Conservation (phyloP, 2,113 vertebrate species). For the Gobio gobio region DNA sequence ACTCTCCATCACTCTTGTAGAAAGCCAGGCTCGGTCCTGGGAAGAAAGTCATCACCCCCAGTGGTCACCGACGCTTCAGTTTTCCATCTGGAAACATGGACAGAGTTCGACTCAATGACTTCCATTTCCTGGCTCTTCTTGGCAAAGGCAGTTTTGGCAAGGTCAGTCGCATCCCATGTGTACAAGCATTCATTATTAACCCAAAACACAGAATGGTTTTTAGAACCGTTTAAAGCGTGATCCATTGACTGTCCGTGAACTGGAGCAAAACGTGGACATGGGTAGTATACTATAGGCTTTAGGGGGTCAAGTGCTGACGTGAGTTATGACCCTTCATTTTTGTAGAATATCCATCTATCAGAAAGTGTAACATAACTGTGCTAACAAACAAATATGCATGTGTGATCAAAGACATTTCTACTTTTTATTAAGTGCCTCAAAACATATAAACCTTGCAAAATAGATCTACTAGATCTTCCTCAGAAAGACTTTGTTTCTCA, state of each 20-base stretch:
- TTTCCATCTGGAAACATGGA: slow-evolving; percentile 89
- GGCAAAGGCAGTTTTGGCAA: slow-evolving; percentile 98
- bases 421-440: neutral
- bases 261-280: no score
- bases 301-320: no score
- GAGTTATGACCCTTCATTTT: no score
- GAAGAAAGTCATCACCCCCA: slow-evolving; percentile 90
- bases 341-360: neutral
- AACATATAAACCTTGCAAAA: neutral
- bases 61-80: slow-evolving; percentile 84
- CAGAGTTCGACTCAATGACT: slow-evolving; percentile 89
- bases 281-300: no score
- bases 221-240: no score
- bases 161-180: slow-evolving; percentile 69
- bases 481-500: neutral
- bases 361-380: neutral
- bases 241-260: no score
- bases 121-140: slow-evolving; percentile 95
- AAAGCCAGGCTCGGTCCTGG: slow-evolving; percentile 96
- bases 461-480: neutral
- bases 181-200: no score
- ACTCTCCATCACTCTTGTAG: slow-evolving; percentile 65
- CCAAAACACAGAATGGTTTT: no score
- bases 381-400: neutral
- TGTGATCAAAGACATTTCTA: neutral